phyloP scores from a whole-genome alignment of 1,140 invertebrate species.

The Scaptomyza hsui region DNA sequence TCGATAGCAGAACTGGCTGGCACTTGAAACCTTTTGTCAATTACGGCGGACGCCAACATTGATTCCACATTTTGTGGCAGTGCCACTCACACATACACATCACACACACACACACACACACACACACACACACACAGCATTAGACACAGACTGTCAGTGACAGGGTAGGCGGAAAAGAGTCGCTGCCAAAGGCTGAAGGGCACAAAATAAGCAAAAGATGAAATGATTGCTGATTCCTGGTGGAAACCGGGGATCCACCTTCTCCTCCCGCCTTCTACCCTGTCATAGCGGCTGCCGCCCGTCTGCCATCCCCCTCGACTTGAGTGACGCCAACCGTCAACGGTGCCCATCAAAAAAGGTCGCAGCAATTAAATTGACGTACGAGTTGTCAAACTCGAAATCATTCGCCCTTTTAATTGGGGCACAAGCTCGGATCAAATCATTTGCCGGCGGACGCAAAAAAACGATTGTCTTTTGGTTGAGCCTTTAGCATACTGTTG shows the following conservation, averaged over 20 bases:
- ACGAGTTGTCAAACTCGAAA: conserved; percentile 73
- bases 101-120: conserved; percentile 19
- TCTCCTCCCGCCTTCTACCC: conserved; percentile 6
- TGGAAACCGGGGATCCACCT: conserved; percentile 11
- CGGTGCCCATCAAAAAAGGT: conserved; percentile 50
- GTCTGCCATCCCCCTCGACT: conserved; percentile 2
- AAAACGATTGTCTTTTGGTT: background rate
- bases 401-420: conserved; percentile 79
- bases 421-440: conserved; percentile 51
- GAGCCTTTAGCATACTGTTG: conserved; percentile 16
- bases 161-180: conserved; percentile 19
- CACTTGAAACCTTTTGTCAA: conserved; percentile 78
- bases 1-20: conserved; percentile 19
- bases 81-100: background rate
- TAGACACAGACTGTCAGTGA: conserved; percentile 44
- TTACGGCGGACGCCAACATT: conserved; percentile 46
- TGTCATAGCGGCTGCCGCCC: conserved; percentile 21
- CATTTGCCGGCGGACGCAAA: conserved; percentile 13
- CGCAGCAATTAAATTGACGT: conserved; percentile 78
- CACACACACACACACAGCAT: conserved; percentile 13
- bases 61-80: conserved; percentile 39
- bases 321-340: conserved; percentile 29
- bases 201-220: conserved; percentile 68
- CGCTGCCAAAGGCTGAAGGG: conserved; percentile 5
- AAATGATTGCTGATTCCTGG: conserved; percentile 78